Evolutionary conservation across 2,888 invertebrate genomes (phyloP), one percentile per base, ranked within the genome.

Genomic region (Lepetodrilus schrolli): DNA sequence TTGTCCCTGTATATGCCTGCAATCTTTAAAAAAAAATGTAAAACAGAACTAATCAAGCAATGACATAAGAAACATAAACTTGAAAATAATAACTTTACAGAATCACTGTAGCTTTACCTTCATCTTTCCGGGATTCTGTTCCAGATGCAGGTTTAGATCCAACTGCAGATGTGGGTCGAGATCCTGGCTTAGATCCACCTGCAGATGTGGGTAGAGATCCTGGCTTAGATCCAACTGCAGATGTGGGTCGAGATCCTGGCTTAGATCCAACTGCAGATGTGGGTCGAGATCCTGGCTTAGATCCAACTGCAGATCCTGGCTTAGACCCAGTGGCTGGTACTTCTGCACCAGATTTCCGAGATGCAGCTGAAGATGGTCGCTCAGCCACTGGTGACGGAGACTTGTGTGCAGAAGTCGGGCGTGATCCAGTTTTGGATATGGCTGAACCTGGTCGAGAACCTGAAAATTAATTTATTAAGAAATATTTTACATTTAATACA

Each of bases 361-460:
- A 76, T 17, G 47, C 47, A 34, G 76, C 76, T 38, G 83, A 81
- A 5, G 71, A 4, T 38, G 82, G 82, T 20, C 70, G 65, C 26
- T 70, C 78, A 20, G 72, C 73, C 66, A 70, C 77, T 7, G 79
- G 78, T n/a, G 76, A 58, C 10, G 80, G 80, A n/a, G 78, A 36
- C 38, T 77, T 77, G 8, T 34, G 47, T 23, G 76, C 76, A 37
- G 83, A 81, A 7, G 73, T 8, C 47, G 82, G 82, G n/a, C 80
- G 72, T 34, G 77, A 78, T 13, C 66, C 43, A 34, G 48, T 49
- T 66, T 72, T 58, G 37, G 47, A 20, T 2, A 47, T 65, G 36
- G 70, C 73, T 10, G 76, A 70, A 17, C 66, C 23, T 20, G 70
- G 49, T n/a, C 70, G 36, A n/a, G 74, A 74, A 13, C 20, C 38